Percentiles rank a stretch among this genome's conserved stretches.
Evolutionary conservation across 2,888 invertebrate genomes (phyloP).

Genomic region (Globia sparganii): DNA sequence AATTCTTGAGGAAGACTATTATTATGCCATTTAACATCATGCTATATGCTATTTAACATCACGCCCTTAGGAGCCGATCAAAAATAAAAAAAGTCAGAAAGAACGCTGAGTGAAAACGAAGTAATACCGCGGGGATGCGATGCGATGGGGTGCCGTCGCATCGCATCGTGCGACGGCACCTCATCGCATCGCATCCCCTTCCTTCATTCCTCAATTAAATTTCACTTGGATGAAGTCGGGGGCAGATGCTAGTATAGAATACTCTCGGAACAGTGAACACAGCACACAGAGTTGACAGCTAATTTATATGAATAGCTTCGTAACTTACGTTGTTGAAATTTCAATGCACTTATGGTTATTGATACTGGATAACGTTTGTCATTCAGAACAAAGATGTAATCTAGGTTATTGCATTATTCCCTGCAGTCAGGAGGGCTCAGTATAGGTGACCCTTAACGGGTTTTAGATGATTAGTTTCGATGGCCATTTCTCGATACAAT

Average conservation of each 20-base stretch:
- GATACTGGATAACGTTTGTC: not conserved
- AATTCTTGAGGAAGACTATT: no score
- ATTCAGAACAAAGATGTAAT: not conserved
- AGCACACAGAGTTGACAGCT: constrained; percentile 16
- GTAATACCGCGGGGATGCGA: not conserved
- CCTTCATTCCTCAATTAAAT: no score
- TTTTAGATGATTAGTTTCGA: not conserved
- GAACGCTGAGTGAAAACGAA: not conserved
- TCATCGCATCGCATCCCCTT: no score
- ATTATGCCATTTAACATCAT: no score
- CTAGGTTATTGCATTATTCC: not conserved
- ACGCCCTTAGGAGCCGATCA: no score
- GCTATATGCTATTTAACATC: no score
- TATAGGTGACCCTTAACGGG: not conserved
- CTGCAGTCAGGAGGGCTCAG: not conserved
- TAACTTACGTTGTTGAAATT: constrained; percentile 22
- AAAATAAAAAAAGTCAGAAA: not conserved
- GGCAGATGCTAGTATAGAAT: not conserved
- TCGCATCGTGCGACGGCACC: no score
- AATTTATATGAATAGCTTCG: constrained; percentile 44
- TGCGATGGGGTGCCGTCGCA: no score
- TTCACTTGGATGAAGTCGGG: no score
- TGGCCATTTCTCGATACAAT: not conserved
- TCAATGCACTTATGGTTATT: constrained; percentile 20
- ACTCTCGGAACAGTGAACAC: constrained; percentile 17